These are phyloP conservation scores for Procambarus virginalis DNA, from an alignment of 1,140 invertebrate species.

Conservation along the genomic window DNA sequence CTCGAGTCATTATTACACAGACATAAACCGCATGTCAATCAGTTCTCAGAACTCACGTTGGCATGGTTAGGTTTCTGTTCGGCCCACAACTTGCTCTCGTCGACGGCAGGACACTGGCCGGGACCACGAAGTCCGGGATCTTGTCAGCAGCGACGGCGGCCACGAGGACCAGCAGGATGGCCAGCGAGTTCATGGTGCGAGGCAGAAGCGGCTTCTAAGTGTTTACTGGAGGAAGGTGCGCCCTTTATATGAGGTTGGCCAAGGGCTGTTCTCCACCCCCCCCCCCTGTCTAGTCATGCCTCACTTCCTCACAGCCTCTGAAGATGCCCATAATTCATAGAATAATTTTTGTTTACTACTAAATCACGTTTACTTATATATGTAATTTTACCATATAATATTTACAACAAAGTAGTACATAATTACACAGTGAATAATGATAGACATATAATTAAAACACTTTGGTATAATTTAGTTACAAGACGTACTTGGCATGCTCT, in stretches of 20 bases:
- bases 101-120: constrained; percentile 20
- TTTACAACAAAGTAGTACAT: not conserved
- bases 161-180: not conserved
- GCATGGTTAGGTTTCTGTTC: not conserved
- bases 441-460: not conserved
- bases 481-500: too few relatives aligned
- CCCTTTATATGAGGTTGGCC: not conserved
- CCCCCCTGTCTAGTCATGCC: too few relatives aligned
- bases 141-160: constrained; percentile 19
- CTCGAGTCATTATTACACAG: too few relatives aligned
- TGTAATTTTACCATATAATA: too few relatives aligned
- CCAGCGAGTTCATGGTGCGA: not conserved
- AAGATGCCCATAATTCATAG: too few relatives aligned
- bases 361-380: too few relatives aligned
- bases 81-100: not conserved
- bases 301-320: too few relatives aligned
- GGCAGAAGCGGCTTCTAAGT: not conserved
- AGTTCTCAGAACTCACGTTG: not conserved
- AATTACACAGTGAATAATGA: not conserved
- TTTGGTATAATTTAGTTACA: not conserved
- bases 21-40: too few relatives aligned
- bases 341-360: too few relatives aligned
- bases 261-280: too few relatives aligned
- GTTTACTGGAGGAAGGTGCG: too few relatives aligned
- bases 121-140: constrained; percentile 37